phyloP scores from a whole-genome alignment of 2,797 vertebrate species.

The Bucorvus abyssinicus region DNA sequence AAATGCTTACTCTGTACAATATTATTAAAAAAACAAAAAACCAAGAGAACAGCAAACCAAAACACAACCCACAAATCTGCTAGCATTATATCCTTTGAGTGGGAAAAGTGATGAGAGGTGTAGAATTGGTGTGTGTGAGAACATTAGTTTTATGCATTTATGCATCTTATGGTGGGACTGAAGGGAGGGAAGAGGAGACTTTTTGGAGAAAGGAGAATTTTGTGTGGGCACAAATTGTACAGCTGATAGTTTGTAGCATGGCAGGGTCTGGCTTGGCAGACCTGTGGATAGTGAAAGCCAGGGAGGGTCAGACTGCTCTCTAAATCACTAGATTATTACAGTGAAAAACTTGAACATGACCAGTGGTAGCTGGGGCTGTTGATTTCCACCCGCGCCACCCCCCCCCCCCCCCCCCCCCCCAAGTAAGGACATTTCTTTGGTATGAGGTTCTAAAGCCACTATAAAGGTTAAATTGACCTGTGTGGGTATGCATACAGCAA shows the following conservation, averaged over 20 bases:
- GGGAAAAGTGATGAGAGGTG: neutral
- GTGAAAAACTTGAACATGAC: neutral
- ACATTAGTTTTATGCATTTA: neutral
- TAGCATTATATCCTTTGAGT: neutral
- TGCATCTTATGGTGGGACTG: neutral
- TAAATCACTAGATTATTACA: neutral
- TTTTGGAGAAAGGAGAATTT: neutral
- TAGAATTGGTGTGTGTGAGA: neutral
- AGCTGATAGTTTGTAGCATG: neutral
- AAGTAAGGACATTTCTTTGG: neutral
- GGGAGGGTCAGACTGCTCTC: neutral
- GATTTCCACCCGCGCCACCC: no score
- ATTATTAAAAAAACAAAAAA: neutral
- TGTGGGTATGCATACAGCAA: neutral
- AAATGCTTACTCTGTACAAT: neutral
- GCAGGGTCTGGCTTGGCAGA: neutral
- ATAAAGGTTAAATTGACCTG: neutral
- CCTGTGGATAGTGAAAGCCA: neutral
- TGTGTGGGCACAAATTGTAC: neutral
- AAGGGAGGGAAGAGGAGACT: neutral
- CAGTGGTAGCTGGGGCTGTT: neutral
- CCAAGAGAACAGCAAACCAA: fast-evolving
- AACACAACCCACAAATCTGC: neutral
- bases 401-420: fast-evolving
- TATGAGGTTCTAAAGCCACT: neutral